phyloP scores from a whole-genome alignment of 2,113 vertebrate species.

The Raja brachyura region DNA sequence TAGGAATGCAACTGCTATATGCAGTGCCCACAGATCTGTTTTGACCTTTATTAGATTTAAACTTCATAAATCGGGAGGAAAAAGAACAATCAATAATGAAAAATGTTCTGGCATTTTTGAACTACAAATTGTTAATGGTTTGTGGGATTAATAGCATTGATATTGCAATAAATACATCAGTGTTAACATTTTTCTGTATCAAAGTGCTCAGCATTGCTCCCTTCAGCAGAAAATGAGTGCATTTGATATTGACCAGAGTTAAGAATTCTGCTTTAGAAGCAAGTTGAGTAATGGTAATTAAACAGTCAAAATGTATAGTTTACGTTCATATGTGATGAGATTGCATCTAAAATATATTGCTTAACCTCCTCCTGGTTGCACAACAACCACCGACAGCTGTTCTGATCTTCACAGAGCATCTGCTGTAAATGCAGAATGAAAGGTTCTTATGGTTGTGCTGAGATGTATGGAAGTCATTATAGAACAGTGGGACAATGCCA shows the following conservation, averaged over 20 bases:
- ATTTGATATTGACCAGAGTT: not conserved
- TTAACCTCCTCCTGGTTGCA: not conserved
- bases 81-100: not conserved
- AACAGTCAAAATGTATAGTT: not conserved
- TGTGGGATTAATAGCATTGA: not conserved
- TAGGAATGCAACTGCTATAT: not conserved
- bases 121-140: not conserved
- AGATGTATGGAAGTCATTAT: not conserved
- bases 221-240: not conserved
- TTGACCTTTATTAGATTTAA: not conserved
- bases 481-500: not conserved
- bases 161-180: not conserved
- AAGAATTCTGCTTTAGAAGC: not conserved
- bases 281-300: not conserved
- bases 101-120: not conserved
- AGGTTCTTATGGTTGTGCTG: constrained; percentile 43
- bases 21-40: not conserved
- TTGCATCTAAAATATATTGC: not conserved
- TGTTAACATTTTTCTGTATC: not conserved
- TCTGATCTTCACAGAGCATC: constrained; percentile 44
- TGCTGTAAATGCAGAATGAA: constrained; percentile 48
- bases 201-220: not conserved
- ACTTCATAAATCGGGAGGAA: not conserved
- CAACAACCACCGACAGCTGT: constrained; percentile 39
- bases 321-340: not conserved